Evolutionary conservation across 1,140 invertebrate genomes (phyloP).

Genomic region (Pomacea maculata): DNA sequence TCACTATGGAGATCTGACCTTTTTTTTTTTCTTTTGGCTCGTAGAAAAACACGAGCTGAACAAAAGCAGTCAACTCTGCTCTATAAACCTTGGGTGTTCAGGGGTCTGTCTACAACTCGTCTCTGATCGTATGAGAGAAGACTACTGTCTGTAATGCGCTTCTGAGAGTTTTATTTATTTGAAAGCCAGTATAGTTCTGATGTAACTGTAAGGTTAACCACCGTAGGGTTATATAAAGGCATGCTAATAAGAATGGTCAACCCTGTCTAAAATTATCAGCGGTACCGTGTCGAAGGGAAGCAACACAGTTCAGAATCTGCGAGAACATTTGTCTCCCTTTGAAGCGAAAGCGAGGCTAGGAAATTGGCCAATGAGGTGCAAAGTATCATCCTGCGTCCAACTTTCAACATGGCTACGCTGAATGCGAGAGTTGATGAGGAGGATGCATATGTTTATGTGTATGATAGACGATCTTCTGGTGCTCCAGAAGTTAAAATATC

Average conservation of each 20-base stretch:
- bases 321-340: background rate
- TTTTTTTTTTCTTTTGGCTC: too few species aligned
- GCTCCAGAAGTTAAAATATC: conserved; percentile 54
- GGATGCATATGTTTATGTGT: conserved; percentile 57
- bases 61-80: too few species aligned
- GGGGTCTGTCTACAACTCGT: too few species aligned
- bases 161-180: too few species aligned
- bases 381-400: conserved; percentile 22
- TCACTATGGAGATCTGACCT: too few species aligned
- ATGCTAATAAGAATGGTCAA: background rate
- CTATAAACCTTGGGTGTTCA: too few species aligned
- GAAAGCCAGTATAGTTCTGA: too few species aligned
- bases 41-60: too few species aligned
- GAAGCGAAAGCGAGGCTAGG: background rate
- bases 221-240: background rate
- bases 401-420: conserved; percentile 36
- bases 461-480: conserved; percentile 53
- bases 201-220: too few species aligned
- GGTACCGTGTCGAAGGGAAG: background rate
- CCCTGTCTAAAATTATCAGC: background rate
- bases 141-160: too few species aligned
- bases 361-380: background rate
- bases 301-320: background rate
- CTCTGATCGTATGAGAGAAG: too few species aligned
- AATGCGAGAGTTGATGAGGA: conserved; percentile 41